These are phyloP conservation scores for Drosophila lacicola DNA, from an alignment of 2,888 invertebrate genomes.

Conservation along the genomic window DNA sequence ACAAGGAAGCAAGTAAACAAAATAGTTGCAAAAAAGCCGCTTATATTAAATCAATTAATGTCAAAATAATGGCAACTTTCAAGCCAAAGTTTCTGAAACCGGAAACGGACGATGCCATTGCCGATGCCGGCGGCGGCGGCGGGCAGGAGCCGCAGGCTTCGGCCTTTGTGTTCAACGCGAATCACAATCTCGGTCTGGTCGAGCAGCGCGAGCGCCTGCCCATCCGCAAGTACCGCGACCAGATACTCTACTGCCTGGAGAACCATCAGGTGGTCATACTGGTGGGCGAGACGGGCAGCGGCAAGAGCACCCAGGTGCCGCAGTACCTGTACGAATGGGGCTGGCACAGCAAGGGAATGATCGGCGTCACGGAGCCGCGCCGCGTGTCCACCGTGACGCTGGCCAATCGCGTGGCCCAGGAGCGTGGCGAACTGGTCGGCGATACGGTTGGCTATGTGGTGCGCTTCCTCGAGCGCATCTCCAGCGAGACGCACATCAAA, in stretches of 20 bases:
- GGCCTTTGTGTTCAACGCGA: constrained; percentile 93
- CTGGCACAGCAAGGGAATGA: constrained; percentile 91
- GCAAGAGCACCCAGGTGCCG: constrained; percentile 86
- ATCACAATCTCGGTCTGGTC: constrained; percentile 92
- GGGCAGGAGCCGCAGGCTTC: constrained; percentile 73
- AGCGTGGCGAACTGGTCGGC: constrained; percentile 92
- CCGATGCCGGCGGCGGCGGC: constrained; percentile 61
- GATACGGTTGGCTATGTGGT: constrained; percentile 94
- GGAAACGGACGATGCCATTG: constrained; percentile 80
- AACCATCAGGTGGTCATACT: constrained; percentile 94
- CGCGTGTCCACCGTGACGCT: constrained; percentile 95
- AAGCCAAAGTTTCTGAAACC: constrained; percentile 71
- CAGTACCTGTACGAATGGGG: constrained; percentile 96
- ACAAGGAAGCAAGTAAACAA: constrained; percentile 10
- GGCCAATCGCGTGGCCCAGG: constrained; percentile 95
- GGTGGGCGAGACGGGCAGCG: constrained; percentile 97
- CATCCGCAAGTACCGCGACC: constrained; percentile 93
- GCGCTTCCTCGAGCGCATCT: constrained; percentile 89
- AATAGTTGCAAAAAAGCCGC: background rate
- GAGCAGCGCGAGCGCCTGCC: constrained; percentile 94
- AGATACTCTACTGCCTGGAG: constrained; percentile 95
- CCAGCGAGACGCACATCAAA: constrained; percentile 89
- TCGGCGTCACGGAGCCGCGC: constrained; percentile 96
- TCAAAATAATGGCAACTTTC: constrained; percentile 58
- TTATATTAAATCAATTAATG: background rate